phyloP scores from a whole-genome alignment of 2,113 vertebrate species.

The Nesoenas mayeri region DNA sequence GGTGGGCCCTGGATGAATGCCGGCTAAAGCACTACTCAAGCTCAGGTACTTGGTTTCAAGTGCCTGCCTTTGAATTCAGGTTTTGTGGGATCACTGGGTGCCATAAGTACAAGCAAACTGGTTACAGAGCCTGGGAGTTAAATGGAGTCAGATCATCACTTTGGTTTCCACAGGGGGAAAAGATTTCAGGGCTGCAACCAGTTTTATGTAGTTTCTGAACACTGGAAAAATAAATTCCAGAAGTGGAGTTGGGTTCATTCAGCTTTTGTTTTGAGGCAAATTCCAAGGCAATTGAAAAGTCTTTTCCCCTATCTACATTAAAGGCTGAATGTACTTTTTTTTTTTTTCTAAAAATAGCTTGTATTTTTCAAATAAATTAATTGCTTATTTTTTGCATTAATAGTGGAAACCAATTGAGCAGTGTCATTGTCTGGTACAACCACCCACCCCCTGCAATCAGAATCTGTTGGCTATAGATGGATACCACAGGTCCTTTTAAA shows the following conservation, averaged over 20 bases:
- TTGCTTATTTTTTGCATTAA: background rate
- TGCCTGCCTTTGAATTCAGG: background rate
- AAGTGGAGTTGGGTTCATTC: background rate
- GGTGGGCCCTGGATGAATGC: background rate
- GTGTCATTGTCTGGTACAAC: background rate
- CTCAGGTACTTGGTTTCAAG: background rate
- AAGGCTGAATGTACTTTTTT: background rate
- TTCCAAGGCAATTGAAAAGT: background rate
- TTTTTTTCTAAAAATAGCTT: background rate
- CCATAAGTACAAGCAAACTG: background rate
- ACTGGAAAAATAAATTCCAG: background rate
- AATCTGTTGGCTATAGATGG: background rate
- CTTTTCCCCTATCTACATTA: background rate
- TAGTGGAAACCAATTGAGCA: background rate
- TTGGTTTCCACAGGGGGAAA: background rate
- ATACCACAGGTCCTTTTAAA: background rate
- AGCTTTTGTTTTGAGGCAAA: background rate
- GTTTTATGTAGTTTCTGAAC: background rate
- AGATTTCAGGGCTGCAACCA: background rate
- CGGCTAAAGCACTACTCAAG: background rate
- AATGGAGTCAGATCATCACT: background rate
- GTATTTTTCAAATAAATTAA: background rate
- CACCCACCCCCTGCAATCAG: background rate
- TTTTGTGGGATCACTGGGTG: background rate
- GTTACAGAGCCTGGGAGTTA: accelerated